These are phyloP conservation scores for Tonatia bakeri DNA, from an alignment of 2,113 vertebrate genomes.

Conservation along the genomic window DNA sequence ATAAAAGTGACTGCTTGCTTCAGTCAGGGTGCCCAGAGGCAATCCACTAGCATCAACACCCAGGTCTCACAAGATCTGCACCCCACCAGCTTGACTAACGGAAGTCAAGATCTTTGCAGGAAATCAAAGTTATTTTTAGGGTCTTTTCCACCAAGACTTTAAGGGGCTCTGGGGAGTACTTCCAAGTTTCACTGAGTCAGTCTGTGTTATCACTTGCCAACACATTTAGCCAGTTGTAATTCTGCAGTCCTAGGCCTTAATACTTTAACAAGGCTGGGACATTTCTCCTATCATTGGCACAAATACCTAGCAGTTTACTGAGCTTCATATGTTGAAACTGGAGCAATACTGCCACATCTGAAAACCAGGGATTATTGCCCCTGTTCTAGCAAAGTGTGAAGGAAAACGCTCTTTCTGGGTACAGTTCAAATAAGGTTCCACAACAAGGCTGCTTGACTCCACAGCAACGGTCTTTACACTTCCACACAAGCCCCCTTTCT, in stretches of 20 bases:
- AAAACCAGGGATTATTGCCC: background rate
- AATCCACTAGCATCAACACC: background rate
- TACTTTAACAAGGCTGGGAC: background rate
- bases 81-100: background rate
- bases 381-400: background rate
- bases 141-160: background rate
- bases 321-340: background rate
- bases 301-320: background rate
- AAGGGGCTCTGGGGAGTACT: background rate
- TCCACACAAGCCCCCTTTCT: background rate
- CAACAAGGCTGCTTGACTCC: background rate
- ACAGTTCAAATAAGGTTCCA: background rate
- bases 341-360: background rate
- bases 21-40: no score
- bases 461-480: background rate
- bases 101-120: background rate
- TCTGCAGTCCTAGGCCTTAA: background rate
- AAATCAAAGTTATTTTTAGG: background rate
- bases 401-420: background rate
- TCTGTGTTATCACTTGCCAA: background rate
- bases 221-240: background rate
- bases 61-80: background rate
- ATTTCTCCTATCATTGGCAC: background rate
- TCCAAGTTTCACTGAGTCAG: background rate
- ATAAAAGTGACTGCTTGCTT: background rate